These are phyloP conservation scores for Drepana arcuata DNA, from an alignment of 1,140 invertebrate species.

Conservation along the genomic window DNA sequence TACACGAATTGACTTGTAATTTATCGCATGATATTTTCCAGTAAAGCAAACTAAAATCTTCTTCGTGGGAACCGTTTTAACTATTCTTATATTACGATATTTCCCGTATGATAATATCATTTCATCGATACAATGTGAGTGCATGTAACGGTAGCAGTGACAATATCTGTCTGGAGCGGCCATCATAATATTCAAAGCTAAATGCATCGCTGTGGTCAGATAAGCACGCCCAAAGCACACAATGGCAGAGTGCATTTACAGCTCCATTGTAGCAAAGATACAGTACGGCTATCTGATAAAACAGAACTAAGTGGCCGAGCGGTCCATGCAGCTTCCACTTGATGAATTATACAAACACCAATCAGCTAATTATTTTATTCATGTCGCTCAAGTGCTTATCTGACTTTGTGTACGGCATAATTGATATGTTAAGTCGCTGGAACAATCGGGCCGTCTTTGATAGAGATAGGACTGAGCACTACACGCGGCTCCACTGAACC, in stretches of 20 bases:
- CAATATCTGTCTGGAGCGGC: conserved; percentile 9
- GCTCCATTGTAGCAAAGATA: conserved; percentile 27
- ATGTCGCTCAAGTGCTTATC: conserved; percentile 63
- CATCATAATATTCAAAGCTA: conserved; percentile 23
- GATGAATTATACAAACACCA: conserved; percentile 70
- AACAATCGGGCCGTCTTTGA: conserved; percentile 57
- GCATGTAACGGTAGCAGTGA: conserved; percentile 6
- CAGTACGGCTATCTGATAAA: conserved; percentile 44
- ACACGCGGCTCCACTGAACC: too few relatives aligned
- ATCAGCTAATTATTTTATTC: conserved; percentile 71
- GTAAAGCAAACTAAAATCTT: too few relatives aligned
- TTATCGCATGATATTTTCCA: too few relatives aligned
- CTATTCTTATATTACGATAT: conserved; percentile 2
- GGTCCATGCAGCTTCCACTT: conserved; percentile 40
- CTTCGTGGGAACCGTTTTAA: conserved; percentile 4
- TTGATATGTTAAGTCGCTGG: conserved; percentile 67
- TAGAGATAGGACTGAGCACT: conserved; percentile 44
- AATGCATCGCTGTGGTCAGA: conserved; percentile 24
- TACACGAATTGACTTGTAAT: conserved; percentile 1
- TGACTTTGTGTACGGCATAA: conserved; percentile 64
- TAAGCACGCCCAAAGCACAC: conserved; percentile 23
- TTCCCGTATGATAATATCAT: too few relatives aligned
- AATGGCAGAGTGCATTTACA: conserved; percentile 47
- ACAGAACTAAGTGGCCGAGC: conserved; percentile 50
- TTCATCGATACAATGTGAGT: too few relatives aligned